A percentile compares a stretch with the other conserved stretches of the same genome.
Conservation (phyloP, 2,888 invertebrate species). For the Capitulum mitella region DNA sequence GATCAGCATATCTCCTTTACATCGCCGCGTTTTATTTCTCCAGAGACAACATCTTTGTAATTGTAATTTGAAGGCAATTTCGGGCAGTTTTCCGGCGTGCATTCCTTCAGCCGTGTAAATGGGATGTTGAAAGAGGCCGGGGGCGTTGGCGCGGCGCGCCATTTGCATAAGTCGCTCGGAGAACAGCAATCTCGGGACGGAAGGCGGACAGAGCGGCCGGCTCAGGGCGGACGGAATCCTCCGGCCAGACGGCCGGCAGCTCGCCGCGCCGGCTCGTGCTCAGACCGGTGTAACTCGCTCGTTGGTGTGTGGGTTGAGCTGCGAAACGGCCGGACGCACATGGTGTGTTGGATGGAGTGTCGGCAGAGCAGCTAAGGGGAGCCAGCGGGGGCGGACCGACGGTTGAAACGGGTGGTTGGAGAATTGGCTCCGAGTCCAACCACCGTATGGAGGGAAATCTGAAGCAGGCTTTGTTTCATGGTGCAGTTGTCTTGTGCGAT, state of each 20-base stretch:
- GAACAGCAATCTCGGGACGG: background rate
- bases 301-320: too few species aligned
- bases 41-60: constrained; percentile 21
- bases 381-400: too few species aligned
- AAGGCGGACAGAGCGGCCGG: background rate
- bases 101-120: constrained; percentile 14
- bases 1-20: constrained; percentile 8
- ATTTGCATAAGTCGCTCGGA: background rate
- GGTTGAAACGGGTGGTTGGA: too few species aligned
- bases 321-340: too few species aligned
- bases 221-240: background rate
- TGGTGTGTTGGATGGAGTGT: too few species aligned
- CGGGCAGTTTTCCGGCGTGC: background rate
- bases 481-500: too few species aligned
- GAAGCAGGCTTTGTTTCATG: too few species aligned
- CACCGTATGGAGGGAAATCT: too few species aligned
- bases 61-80: constrained; percentile 24
- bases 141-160: background rate
- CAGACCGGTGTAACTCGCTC: too few species aligned
- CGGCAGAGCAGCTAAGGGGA: too few species aligned
- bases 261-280: too few species aligned
- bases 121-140: background rate
- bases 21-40: background rate
- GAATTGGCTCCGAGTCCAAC: too few species aligned
- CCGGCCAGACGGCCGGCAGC: background rate